Percentiles rank a stretch among this genome's conserved stretches.
Evolutionary conservation across 2,888 invertebrate genomes (phyloP).

Genomic region (Mactromeris polynyma): DNA sequence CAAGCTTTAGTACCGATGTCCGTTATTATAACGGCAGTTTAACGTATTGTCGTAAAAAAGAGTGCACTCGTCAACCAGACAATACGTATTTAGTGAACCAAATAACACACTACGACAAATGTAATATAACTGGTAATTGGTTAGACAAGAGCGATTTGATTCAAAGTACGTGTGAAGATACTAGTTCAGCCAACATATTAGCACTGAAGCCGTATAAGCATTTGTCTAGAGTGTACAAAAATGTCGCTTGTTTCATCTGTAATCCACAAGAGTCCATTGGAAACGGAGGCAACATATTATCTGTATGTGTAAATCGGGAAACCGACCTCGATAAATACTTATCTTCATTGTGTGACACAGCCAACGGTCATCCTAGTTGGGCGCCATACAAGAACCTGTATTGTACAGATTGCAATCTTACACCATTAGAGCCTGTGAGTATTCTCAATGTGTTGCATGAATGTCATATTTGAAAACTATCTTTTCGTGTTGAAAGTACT

Average conservation of each 20-base stretch:
- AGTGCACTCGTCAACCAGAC: not conserved
- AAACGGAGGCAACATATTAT: too few relatives aligned
- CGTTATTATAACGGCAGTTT: not conserved
- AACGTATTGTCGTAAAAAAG: not conserved
- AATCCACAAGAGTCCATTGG: not conserved
- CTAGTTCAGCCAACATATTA: not conserved
- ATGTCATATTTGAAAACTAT: too few relatives aligned
- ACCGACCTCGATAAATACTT: not conserved
- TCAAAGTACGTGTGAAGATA: not conserved
- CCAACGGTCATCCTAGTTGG: not conserved
- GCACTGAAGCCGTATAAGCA: not conserved
- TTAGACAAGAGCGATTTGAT: not conserved
- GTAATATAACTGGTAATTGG: not conserved
- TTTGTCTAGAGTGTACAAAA: not conserved
- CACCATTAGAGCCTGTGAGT: not conserved
- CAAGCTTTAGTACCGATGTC: not conserved
- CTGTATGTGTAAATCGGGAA: not conserved
- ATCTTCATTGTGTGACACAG: not conserved
- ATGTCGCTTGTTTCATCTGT: not conserved
- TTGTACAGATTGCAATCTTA: not conserved
- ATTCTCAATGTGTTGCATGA: not conserved
- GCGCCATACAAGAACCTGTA: not conserved
- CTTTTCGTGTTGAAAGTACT: too few relatives aligned
- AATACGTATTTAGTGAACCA: not conserved
- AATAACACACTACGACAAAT: not conserved